phyloP scores from a whole-genome alignment of 2,113 vertebrate species.

The Catharus fuscescens region DNA sequence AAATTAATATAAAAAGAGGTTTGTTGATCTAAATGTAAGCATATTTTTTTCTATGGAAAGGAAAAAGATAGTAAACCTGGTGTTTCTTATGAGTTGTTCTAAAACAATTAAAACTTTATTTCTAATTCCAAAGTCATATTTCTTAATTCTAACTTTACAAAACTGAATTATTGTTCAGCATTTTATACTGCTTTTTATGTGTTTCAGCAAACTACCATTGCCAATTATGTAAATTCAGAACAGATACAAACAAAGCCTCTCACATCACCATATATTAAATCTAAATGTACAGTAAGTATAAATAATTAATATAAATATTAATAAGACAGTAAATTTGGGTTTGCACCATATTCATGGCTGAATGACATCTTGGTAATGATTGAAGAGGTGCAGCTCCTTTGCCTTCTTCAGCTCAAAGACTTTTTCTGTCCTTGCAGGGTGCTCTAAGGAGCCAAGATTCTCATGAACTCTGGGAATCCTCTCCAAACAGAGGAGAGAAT shows the following conservation, averaged over 20 bases:
- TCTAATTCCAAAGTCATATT: background rate
- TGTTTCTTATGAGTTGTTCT: background rate
- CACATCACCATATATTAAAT: background rate
- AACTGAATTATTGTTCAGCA: background rate
- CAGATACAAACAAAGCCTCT: background rate
- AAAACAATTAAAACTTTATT: background rate
- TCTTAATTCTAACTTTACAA: background rate
- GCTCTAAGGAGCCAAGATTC: background rate
- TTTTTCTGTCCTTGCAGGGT: background rate
- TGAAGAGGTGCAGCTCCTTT: background rate
- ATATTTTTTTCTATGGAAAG: background rate
- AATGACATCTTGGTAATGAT: background rate
- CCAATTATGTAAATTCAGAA: background rate
- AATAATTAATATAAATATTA: background rate
- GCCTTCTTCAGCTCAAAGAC: background rate
- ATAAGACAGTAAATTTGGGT: background rate
- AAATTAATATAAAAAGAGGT: background rate
- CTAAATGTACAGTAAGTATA: background rate
- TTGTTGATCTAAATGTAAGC: background rate
- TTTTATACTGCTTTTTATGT: background rate
- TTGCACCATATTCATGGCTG: background rate
- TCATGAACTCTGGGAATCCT: background rate
- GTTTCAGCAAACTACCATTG: background rate
- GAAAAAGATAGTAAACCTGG: background rate
- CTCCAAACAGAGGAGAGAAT: background rate